phyloP scores from a whole-genome alignment of 2,888 invertebrate genomes.

The Synergus gifuensis region DNA sequence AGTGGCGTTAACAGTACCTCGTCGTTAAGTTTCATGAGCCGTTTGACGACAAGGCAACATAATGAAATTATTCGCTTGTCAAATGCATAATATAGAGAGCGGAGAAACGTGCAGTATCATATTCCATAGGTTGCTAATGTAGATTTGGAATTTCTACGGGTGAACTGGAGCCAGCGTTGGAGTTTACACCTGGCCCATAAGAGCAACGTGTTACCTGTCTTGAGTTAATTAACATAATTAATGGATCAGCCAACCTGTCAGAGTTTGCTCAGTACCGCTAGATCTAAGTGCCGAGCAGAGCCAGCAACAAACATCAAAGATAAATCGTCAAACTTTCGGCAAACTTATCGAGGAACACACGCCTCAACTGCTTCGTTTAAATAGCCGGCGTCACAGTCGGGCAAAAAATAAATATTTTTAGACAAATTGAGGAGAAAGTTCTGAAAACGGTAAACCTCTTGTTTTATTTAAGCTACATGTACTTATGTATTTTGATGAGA shows the following conservation, averaged over 20 bases:
- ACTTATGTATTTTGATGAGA: too few relatives aligned
- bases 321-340: constrained; percentile 70
- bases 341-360: constrained; percentile 60
- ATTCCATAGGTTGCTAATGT: not conserved
- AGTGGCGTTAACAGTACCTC: not conserved
- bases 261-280: constrained; percentile 62
- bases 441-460: too few relatives aligned
- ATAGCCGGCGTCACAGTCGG: constrained; percentile 1
- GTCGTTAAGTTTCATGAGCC: constrained; percentile 21
- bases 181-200: constrained; percentile 66
- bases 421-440: too few relatives aligned
- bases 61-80: constrained; percentile 34
- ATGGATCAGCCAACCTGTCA: constrained; percentile 68
- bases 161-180: constrained; percentile 42
- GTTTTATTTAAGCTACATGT: too few relatives aligned
- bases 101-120: not conserved
- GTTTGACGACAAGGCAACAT: not conserved
- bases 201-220: constrained; percentile 66
- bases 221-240: constrained; percentile 73
- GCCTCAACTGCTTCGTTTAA: constrained; percentile 40
- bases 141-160: not conserved
- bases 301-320: constrained; percentile 66
- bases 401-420: not conserved
- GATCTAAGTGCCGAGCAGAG: constrained; percentile 43
- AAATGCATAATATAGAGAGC: not conserved